Percentiles rank a stretch among this genome's conserved stretches.
Evolutionary conservation across 2,797 vertebrate genomes (phyloP).

Genomic region (Danio tinwini): DNA sequence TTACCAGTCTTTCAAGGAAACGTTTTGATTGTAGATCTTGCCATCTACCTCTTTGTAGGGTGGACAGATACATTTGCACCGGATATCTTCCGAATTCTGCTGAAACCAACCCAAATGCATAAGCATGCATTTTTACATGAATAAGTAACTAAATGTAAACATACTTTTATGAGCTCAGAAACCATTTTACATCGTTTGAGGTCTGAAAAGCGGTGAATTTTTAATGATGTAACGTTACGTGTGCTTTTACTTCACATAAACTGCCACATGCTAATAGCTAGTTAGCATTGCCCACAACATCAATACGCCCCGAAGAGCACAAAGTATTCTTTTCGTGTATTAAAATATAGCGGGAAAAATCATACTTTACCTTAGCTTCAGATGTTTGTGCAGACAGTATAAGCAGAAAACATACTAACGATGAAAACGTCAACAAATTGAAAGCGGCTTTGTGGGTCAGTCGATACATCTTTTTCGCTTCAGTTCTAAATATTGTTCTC

Average conservation of each 20-base stretch:
- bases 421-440: slow-evolving; percentile 47
- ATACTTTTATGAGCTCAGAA: neutral
- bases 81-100: slow-evolving; percentile 93
- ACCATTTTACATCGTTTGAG: too few relatives aligned
- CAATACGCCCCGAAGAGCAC: neutral
- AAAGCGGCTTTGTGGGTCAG: slow-evolving; percentile 30
- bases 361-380: slow-evolving; percentile 73
- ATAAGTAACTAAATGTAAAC: neutral
- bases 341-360: neutral
- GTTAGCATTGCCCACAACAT: slow-evolving; percentile 20
- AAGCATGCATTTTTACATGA: neutral
- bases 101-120: neutral
- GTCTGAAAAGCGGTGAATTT: neutral
- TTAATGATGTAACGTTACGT: neutral
- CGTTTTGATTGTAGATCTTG: slow-evolving; percentile 95
- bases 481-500: neutral
- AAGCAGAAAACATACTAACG: slow-evolving; percentile 66
- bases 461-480: slow-evolving; percentile 66
- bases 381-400: slow-evolving; percentile 65
- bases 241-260: neutral
- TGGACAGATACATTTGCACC: slow-evolving; percentile 98
- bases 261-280: slow-evolving; percentile 18
- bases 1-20: slow-evolving; percentile 98
- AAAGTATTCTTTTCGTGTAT: neutral
- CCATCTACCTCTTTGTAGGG: slow-evolving; percentile 92